Evolutionary conservation across 1,140 invertebrate genomes (phyloP), one percentile per base, ranked within the genome.

Genomic region (Sinella curviseta): DNA sequence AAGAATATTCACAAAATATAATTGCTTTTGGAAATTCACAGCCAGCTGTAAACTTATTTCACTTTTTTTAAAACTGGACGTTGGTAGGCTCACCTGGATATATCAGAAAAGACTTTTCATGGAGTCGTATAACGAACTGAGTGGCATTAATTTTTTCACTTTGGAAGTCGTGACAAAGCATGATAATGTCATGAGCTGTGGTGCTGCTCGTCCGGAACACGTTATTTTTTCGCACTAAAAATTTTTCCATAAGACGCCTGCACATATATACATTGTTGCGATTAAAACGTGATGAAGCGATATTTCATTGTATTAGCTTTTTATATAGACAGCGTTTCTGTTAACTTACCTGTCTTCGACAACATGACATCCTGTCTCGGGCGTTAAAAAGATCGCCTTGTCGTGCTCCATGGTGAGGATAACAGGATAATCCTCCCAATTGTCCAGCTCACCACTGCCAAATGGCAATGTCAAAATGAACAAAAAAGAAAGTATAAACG

Each of bases 11-110:
- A n/a, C n/a, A n/a, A n/a, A n/a, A n/a, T n/a, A n/a, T n/a, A n/a
- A n/a, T n/a, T n/a, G n/a, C n/a, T n/a, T n/a, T n/a, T n/a, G n/a
- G n/a, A n/a, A n/a, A n/a, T n/a, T n/a, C n/a, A n/a, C n/a, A n/a
- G n/a, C n/a, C n/a, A n/a, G n/a, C n/a, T n/a, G n/a, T n/a, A n/a
- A n/a, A n/a, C n/a, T n/a, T n/a, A n/a, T n/a, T n/a, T n/a, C n/a
- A n/a, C n/a, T n/a, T n/a, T n/a, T n/a, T n/a, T n/a, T n/a, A n/a
- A n/a, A n/a, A n/a, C n/a, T n/a, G n/a, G n/a, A n/a, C n/a, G n/a
- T n/a, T n/a, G n/a, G n/a, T n/a, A n/a, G n/a, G n/a, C 30, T 14
- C 30, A 82, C 81, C 81, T 36, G 81, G 81, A 75, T 79, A 82
- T 31, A 82, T 80, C 1, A 79, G 75, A 24, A 77, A n/a, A 2